Percentiles rank a stretch among this genome's conserved stretches.
phyloP scores from a whole-genome alignment of 2,797 vertebrate genomes.

The Melopsittacus undulatus region DNA sequence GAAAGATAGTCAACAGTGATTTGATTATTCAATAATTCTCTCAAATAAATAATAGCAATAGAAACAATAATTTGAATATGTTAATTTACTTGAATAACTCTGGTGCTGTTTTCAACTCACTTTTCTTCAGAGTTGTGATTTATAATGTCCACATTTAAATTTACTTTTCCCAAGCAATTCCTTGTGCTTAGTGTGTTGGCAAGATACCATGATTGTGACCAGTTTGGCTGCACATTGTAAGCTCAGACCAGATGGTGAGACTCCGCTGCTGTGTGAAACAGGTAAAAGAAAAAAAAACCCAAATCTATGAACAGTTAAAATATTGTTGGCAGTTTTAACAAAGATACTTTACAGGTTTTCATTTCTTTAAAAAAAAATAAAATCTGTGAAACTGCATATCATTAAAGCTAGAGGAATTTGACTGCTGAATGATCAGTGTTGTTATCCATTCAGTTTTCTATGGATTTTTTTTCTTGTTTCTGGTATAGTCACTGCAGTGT shows the following conservation, averaged over 20 bases:
- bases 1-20: not conserved
- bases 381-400: not conserved
- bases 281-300: not conserved
- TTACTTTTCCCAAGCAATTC: constrained; percentile 25
- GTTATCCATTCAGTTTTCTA: not conserved
- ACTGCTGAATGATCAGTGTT: not conserved
- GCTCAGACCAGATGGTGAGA: constrained; percentile 57
- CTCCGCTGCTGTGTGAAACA: constrained; percentile 43
- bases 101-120: not conserved
- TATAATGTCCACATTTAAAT: constrained; percentile 20
- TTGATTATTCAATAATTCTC: not conserved
- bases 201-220: constrained; percentile 24
- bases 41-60: not conserved
- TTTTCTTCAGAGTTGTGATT: constrained; percentile 1
- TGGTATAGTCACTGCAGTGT: not conserved
- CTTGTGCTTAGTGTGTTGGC: not conserved
- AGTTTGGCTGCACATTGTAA: constrained; percentile 19
- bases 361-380: not conserved
- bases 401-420: not conserved
- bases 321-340: not conserved
- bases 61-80: not conserved
- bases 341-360: not conserved
- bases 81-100: not conserved
- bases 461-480: not conserved
- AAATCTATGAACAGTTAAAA: not conserved